A percentile compares a stretch with the other conserved stretches of the same genome.
These are phyloP conservation scores for Lithophane leautieri DNA, from an alignment of 2,888 invertebrate genomes.

Conservation along the genomic window DNA sequence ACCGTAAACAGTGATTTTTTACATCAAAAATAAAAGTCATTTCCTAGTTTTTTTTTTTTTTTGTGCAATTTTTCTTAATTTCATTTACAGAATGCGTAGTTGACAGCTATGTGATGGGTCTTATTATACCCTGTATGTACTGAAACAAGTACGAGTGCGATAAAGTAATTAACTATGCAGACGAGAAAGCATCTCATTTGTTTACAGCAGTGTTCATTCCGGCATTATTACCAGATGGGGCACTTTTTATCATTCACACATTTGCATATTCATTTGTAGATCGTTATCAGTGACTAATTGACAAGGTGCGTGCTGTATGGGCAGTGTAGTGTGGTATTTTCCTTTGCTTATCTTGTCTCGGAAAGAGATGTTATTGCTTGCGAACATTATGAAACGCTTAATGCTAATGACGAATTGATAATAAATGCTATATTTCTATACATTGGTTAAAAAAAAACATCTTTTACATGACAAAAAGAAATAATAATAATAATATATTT, in stretches of 20 bases:
- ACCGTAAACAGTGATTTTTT: too few species aligned
- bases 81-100: too few species aligned
- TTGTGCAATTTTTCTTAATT: too few species aligned
- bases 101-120: too few species aligned
- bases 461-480: background rate
- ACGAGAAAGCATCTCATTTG: constrained; percentile 60
- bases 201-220: constrained; percentile 59
- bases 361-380: too few species aligned
- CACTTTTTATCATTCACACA: constrained; percentile 54
- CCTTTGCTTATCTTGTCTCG: background rate
- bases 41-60: too few species aligned
- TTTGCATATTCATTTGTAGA: constrained; percentile 57
- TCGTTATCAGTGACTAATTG: constrained; percentile 64
- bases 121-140: background rate
- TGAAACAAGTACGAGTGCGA: constrained; percentile 1
- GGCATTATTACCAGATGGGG: constrained; percentile 57
- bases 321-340: background rate
- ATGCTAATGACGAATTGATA: background rate
- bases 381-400: background rate
- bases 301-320: constrained; percentile 53
- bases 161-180: constrained; percentile 25
- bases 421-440: too few species aligned
- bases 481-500: background rate
- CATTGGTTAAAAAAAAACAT: too few species aligned
- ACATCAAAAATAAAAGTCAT: too few species aligned